Evolutionary conservation across 2,888 invertebrate species (phyloP).

Genomic region (Keiferia lycopersicella): DNA sequence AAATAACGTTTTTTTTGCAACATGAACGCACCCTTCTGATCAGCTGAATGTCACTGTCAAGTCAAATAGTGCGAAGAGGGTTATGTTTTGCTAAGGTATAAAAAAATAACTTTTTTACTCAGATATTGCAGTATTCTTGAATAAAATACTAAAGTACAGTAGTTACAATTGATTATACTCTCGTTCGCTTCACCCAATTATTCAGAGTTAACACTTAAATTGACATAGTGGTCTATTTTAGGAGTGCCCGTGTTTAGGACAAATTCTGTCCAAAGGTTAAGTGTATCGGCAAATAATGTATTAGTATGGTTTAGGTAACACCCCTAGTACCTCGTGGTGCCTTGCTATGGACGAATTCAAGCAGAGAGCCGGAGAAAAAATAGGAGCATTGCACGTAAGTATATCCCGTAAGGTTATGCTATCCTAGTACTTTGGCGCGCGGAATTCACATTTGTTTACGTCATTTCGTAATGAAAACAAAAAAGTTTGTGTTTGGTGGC

Average conservation of each 20-base stretch:
- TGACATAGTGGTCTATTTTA: slow-evolving; percentile 70
- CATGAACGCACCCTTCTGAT: slow-evolving; percentile 26
- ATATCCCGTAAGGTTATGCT: slow-evolving; percentile 43
- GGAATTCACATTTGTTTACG: slow-evolving; percentile 48
- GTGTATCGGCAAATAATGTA: slow-evolving; percentile 63
- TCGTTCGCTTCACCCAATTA: not conserved
- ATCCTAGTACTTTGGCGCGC: slow-evolving; percentile 59
- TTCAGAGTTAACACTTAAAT: slow-evolving; percentile 31
- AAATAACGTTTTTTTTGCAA: not conserved
- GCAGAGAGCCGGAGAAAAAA: slow-evolving; percentile 70
- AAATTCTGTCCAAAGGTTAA: slow-evolving; percentile 76
- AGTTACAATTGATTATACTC: not conserved
- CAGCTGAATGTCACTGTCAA: slow-evolving; percentile 39
- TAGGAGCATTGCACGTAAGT: slow-evolving; percentile 76
- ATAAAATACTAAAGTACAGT: not conserved
- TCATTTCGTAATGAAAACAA: slow-evolving; percentile 38
- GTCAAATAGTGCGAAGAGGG: slow-evolving; percentile 47
- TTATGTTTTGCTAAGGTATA: slow-evolving; percentile 59
- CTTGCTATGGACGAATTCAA: slow-evolving; percentile 74
- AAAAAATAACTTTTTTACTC: slow-evolving; percentile 34
- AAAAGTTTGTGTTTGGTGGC: slow-evolving; percentile 35
- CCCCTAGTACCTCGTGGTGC: slow-evolving; percentile 50
- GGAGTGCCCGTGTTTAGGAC: slow-evolving; percentile 64
- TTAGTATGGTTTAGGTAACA: slow-evolving; percentile 54
- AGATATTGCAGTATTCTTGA: not conserved